Conservation (phyloP, 2,888 invertebrate species). For the Coenonympha glycerion region DNA sequence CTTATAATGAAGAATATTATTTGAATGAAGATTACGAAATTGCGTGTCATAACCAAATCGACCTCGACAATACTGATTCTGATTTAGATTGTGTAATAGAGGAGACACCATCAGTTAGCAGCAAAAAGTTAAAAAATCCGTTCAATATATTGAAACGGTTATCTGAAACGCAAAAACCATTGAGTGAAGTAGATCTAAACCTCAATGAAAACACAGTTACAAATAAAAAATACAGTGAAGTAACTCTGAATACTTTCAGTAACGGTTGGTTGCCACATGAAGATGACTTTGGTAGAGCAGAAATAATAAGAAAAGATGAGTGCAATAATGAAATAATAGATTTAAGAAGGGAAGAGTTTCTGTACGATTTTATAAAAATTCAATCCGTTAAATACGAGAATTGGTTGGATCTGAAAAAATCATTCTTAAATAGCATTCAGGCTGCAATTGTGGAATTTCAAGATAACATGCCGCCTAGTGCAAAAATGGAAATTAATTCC, state of each 20-base stretch:
- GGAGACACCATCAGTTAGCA: slow-evolving; percentile 31
- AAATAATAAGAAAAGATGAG: slow-evolving; percentile 36
- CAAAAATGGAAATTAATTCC: slow-evolving; percentile 26
- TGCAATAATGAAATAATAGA: slow-evolving; percentile 35
- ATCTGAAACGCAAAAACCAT: slow-evolving; percentile 35
- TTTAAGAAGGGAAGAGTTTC: slow-evolving; percentile 40
- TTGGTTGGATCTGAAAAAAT: slow-evolving; percentile 58
- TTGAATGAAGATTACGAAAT: slow-evolving; percentile 46
- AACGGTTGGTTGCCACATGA: slow-evolving; percentile 49
- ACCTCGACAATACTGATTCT: slow-evolving; percentile 49
- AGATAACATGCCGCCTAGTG: slow-evolving; percentile 24
- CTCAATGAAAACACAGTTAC: slow-evolving; percentile 16
- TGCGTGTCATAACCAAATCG: slow-evolving; percentile 45
- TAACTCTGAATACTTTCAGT: slow-evolving; percentile 35
- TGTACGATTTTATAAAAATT: slow-evolving; percentile 48
- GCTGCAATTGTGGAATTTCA: slow-evolving; percentile 41
- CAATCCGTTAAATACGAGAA: slow-evolving; percentile 38
- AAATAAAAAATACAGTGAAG: slow-evolving; percentile 30
- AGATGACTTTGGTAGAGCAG: slow-evolving; percentile 56
- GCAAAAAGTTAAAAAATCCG: slow-evolving; percentile 56
- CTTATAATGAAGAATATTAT: slow-evolving; percentile 53
- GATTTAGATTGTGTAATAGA: slow-evolving; percentile 52
- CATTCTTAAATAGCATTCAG: slow-evolving; percentile 47
- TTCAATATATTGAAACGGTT: slow-evolving; percentile 54
- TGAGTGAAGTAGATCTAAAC: slow-evolving; percentile 19